Base-by-base conservation (phyloP, 2,888 invertebrate species). In the Serrognathus titanus region DNA sequence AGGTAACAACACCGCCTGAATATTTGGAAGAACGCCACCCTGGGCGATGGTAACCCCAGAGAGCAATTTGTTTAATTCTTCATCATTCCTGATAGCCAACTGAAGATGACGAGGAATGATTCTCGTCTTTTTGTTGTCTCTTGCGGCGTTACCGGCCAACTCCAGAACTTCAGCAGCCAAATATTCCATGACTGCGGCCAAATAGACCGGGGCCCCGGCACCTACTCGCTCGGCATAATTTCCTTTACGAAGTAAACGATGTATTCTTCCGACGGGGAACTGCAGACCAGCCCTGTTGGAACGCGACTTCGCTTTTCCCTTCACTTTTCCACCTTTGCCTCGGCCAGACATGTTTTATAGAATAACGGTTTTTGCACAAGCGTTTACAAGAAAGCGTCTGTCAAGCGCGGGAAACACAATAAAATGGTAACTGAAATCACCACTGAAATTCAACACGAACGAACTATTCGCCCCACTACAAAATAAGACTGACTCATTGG, bases 1-100 rank as follows among this genome's bases (percentile, higher is more conserved):
- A 51, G 90, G 90, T 58, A 92, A 71, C 1, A 92, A 78, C 11
- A 87, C 84, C 2, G 88, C 83, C 69, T 89, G 87, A 64, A 92
- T 91, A 70, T 88, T 88, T 0, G 92, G 92, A 70, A 94, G 74
- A 0, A 93, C 92, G 67, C 92, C 93, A 58, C 92, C 92, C 76
- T 92, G 88, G 20, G 90, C 86, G 71, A 93, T 92, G 12, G 90
- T 91, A 1, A 92, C 91, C 41, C 88, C 88, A 0, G 85, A 82
- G 4, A 93, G 75, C 50, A 93, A 79, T 73, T 85, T 88, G 75
- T 89, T 90, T 69, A 93, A 78, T 70, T 93, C 92, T 67, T 91
- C 90, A 73, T 93, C 92, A 74, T 90, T 91, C 11, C 89, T 81
- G 60, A 92, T 86, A 20, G 91, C 91, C 63, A 93, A 71, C 71